Percentiles rank a stretch among this genome's conserved stretches.
Evolutionary conservation across 2,797 vertebrate species (phyloP).

Genomic region (Anomalospiza imberbis): DNA sequence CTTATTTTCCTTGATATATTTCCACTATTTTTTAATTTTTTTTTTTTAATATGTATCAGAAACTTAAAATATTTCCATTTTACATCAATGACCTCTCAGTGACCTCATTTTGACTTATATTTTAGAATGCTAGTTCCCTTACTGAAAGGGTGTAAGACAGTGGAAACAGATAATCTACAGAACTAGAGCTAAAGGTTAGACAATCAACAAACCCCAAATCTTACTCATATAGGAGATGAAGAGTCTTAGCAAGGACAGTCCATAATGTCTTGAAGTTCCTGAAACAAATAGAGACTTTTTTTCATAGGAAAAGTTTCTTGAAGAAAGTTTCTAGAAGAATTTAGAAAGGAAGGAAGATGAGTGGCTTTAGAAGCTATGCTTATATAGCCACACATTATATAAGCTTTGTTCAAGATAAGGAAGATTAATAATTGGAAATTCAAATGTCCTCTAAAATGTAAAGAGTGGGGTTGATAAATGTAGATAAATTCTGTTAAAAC

Average conservation of each 20-base stretch:
- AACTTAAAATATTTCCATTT: neutral
- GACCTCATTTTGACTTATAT: neutral
- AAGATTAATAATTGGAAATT: neutral
- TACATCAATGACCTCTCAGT: neutral
- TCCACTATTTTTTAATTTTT: too few species aligned
- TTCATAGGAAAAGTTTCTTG: neutral
- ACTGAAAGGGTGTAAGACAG: fast-evolving
- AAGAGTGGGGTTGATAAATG: neutral
- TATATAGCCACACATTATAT: neutral
- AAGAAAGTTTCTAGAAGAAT: neutral
- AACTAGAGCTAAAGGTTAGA: neutral
- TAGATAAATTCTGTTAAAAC: neutral
- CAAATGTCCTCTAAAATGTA: neutral
- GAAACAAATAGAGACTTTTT: neutral
- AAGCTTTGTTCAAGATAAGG: neutral
- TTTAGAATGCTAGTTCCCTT: neutral
- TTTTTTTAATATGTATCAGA: neutral
- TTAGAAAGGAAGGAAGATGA: neutral
- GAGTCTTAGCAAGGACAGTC: neutral
- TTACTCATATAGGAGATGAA: neutral
- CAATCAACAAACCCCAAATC: neutral
- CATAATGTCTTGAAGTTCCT: neutral
- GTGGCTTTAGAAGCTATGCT: neutral
- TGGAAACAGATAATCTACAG: neutral
- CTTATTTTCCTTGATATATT: neutral